Percentiles rank a stretch among this genome's conserved stretches.
These are phyloP conservation scores for Tetraneura akinire DNA, from an alignment of 1,140 invertebrate genomes.

Conservation along the genomic window DNA sequence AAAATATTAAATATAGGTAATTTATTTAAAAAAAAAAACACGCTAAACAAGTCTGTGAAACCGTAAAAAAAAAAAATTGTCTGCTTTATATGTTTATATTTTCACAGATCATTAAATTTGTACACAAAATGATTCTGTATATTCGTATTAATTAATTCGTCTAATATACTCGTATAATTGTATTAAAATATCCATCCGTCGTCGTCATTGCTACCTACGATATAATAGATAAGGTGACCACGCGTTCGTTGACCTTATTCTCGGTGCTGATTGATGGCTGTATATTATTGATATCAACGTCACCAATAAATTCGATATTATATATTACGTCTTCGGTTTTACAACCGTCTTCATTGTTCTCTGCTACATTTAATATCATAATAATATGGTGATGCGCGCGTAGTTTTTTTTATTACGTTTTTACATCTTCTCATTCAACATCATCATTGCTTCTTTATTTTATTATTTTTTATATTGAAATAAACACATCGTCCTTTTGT, in stretches of 20 bases:
- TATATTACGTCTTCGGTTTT: conserved; percentile 30
- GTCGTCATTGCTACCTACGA: neutral
- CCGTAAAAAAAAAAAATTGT: no score
- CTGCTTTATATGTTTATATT: no score
- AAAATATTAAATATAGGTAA: no score
- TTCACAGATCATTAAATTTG: no score
- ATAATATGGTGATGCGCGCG: neutral
- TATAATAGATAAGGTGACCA: neutral
- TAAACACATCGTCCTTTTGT: neutral
- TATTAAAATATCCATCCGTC: neutral
- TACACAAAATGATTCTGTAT: no score
- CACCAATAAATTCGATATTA: conserved; percentile 50
- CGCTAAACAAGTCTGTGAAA: conserved; percentile 20
- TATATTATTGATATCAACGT: conserved; percentile 37
- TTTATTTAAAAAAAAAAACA: neutral
- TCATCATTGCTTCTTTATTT: no score
- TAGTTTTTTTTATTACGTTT: neutral
- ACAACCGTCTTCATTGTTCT: conserved; percentile 44
- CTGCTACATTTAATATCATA: neutral
- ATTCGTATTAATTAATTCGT: no score
- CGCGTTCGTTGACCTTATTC: conserved; percentile 33
- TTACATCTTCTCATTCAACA: neutral
- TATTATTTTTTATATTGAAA: neutral
- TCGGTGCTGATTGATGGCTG: conserved; percentile 10
- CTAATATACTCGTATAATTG: neutral